Evolutionary conservation across 1,140 invertebrate genomes (phyloP), one percentile per base, ranked within the genome.

Genomic region (Anoplolepis gracilipes): DNA sequence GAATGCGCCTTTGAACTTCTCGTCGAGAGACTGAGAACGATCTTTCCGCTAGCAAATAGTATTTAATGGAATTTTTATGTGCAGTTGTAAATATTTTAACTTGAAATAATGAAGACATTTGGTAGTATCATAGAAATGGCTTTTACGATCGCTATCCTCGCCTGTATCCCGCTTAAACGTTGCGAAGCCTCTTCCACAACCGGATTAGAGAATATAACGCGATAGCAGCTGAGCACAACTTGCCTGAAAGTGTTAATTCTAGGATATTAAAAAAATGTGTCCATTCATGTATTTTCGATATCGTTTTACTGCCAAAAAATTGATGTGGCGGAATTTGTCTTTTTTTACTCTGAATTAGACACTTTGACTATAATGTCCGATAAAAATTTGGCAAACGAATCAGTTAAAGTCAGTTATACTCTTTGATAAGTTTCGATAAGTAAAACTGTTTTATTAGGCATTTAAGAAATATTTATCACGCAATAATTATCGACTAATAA

Each of bases 71-170:
- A 85, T 85, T 85, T 81, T 85, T 81, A 81, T 85, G 55, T 30
- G 77, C 30, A 53, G 84, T 30, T 79, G 49, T 85, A 85, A 85
- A 81, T 85, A 85, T 70, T 70, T 81, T 62, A 85, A 79, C 64
- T 67, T 8, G 53, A 85, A 85, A 81, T 69, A 64, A 86, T 86
- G 67, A 86, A 86, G 85, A 84, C 77, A 86, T 86, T 72, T 55
- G 64, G 25, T 61, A 73, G 73, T 86, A 46, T 84, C 85, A 28
- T 73, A 64, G 65, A 64, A 86, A 62, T 25, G 55, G 42, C 65
- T 73, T 84, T 86, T 86, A 86, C 67, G 85, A 84, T 49, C 61
- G 62, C 61, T 67, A 57, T 62, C 46, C 84, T 85, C 19, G 13
- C 49, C 39, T 42, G 28, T 64, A 49, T 75, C 16, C 61, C 59